phyloP scores from a whole-genome alignment of 2,113 vertebrate genomes.

The Phalacrocorax aristotelis region DNA sequence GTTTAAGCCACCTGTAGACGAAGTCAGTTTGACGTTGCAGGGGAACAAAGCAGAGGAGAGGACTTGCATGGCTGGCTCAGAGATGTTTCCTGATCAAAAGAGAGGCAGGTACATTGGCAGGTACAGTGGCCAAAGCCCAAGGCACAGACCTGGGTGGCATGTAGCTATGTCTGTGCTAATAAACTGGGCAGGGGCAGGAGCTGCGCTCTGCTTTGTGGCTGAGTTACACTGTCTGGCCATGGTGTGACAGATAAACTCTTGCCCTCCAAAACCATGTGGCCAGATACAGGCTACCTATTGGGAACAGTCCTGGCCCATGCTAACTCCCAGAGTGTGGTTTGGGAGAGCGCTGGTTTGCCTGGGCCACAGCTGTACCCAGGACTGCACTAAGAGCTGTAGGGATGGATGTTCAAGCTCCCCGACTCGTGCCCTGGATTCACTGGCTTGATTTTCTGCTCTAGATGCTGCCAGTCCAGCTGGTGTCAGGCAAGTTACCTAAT shows the following conservation, averaged over 20 bases:
- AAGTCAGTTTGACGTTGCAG: not conserved
- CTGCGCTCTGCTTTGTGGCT: not conserved
- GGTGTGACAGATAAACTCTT: not conserved
- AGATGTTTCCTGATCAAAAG: not conserved
- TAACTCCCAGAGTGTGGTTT: not conserved
- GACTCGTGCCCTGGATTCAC: not conserved
- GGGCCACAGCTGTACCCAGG: not conserved
- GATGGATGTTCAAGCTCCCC: not conserved
- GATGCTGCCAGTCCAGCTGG: not conserved
- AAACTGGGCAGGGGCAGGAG: not conserved
- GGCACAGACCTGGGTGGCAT: not conserved
- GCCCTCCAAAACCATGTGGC: not conserved
- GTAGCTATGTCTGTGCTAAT: not conserved
- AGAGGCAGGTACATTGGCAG: not conserved
- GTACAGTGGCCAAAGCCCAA: not conserved
- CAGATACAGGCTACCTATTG: not conserved
- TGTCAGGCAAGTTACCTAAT: not conserved
- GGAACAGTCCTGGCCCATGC: not conserved
- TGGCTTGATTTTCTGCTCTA: slow-evolving; percentile 5
- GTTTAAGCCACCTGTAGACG: not conserved
- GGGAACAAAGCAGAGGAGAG: not conserved
- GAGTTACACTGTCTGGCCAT: not conserved
- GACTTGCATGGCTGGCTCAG: not conserved
- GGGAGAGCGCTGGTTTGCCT: not conserved
- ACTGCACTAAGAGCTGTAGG: not conserved